A percentile compares a stretch with the other conserved stretches of the same genome.
These are phyloP conservation scores for Raja brachyura DNA, from an alignment of 2,113 vertebrate species.

Conservation along the genomic window DNA sequence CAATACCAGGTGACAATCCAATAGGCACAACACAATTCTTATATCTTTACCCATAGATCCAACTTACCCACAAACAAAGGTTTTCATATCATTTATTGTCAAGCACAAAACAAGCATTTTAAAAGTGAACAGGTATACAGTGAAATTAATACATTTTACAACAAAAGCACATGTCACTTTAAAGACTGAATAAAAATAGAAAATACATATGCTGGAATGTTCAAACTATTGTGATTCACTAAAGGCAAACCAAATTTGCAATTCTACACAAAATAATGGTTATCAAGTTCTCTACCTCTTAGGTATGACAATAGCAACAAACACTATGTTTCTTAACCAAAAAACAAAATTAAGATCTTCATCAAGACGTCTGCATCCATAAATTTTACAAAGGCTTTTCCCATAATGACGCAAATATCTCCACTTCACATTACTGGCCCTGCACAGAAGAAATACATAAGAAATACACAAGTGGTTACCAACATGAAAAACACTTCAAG, in stretches of 20 bases:
- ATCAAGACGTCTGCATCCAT: slow-evolving; percentile 99
- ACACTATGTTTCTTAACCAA: slow-evolving; percentile 82
- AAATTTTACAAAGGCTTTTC: slow-evolving; percentile 99
- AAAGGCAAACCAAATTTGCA: slow-evolving; percentile 95
- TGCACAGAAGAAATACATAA: slow-evolving; percentile 99
- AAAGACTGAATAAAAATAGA: slow-evolving; percentile 87
- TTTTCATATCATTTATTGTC: slow-evolving; percentile 99
- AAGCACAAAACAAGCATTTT: slow-evolving; percentile 99
- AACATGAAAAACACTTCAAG: slow-evolving; percentile 45
- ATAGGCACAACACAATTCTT: slow-evolving; percentile 2
- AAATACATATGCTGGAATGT: slow-evolving; percentile 99
- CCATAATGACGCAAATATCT: slow-evolving; percentile 99
- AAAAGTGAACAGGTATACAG: slow-evolving; percentile 99
- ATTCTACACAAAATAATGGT: slow-evolving; percentile 81
- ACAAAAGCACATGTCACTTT: slow-evolving; percentile 68
- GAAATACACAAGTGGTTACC: slow-evolving; percentile 99
- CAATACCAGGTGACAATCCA: slow-evolving; percentile 21
- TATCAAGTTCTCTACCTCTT: slow-evolving; percentile 75
- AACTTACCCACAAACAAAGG: slow-evolving; percentile 99
- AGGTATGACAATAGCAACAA: slow-evolving; percentile 55
- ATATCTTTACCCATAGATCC: slow-evolving; percentile 66
- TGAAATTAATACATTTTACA: slow-evolving; percentile 96
- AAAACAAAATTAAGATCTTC: slow-evolving; percentile 98
- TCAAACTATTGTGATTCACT: slow-evolving; percentile 91
- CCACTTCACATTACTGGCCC: slow-evolving; percentile 99